Evolutionary conservation across 2,888 invertebrate species (phyloP), one percentile per base, ranked within the genome.

Genomic region (Physocephala rufipes): DNA sequence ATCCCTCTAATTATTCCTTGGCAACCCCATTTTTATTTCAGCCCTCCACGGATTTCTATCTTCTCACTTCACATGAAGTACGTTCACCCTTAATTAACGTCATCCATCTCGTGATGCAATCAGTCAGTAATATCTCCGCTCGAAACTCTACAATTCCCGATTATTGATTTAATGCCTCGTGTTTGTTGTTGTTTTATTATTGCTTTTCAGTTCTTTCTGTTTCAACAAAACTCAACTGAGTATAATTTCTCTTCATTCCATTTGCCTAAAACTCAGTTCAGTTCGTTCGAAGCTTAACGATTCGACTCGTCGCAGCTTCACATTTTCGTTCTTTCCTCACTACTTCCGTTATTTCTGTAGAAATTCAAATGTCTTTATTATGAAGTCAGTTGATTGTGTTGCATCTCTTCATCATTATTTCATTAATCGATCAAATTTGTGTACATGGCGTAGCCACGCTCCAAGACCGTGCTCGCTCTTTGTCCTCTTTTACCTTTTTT

Each of bases 361-460:
- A 51, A 59, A 26, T 59, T 51, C 28, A 64, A 71, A 71, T 71
- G 67, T 68, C 67, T 67, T 68, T 71, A 71, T 71, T 63, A 71
- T 71, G 71, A 71, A 71, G 71, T 67, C 43, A n/a, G n/a, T n/a
- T n/a, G n/a, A n/a, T n/a, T n/a, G 45, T 28, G 19, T 15, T 30
- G 66, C 61, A 59, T 36, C 51, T 43, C 70, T 63, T 70, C 67
- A 72, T 72, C 36, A 36, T 36, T 36, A 36, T 36, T 36, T 36
- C 36, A 72, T 72, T 70, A 72, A 72, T 72, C 72, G 71, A 71
- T 71, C 67, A 71, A 71, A 71, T 53, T 71, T 62, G 61, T 45
- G 36, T 68, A 62, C 68, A 51, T 30, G 61, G 47, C 19, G 59
- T n/a, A n/a, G n/a, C 26, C 21, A n/a, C n/a, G n/a, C 36, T 7